phyloP scores from a whole-genome alignment of 2,113 vertebrate genomes.

The Coryphaenoides rupestris region DNA sequence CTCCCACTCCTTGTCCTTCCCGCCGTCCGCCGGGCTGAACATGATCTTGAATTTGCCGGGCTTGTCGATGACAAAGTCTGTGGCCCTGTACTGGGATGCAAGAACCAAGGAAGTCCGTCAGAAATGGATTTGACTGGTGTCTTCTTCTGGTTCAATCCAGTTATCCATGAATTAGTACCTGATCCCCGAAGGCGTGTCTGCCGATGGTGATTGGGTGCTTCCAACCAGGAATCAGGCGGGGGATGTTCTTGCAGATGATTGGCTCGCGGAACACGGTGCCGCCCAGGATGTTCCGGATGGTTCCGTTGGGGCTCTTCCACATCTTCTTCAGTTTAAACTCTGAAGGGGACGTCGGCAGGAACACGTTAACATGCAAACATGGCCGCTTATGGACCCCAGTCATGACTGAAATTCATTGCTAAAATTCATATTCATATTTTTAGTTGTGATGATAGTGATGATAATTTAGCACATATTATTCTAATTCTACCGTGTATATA shows the following conservation, averaged over 20 bases:
- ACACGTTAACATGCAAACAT: too few species aligned
- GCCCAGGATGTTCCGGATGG: conserved; percentile 94
- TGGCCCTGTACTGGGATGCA: conserved; percentile 85
- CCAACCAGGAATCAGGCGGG: conserved; percentile 91
- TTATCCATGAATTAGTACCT: conserved; percentile 67
- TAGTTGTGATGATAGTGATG: too few species aligned
- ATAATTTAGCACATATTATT: too few species aligned
- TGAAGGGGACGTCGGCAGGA: conserved; percentile 26
- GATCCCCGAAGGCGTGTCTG: conserved; percentile 91
- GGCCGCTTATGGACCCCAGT: too few species aligned
- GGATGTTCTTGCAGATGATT: conserved; percentile 94
- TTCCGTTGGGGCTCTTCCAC: conserved; percentile 97
- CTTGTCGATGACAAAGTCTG: conserved; percentile 84
- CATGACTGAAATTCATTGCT: too few species aligned
- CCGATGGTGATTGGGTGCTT: conserved; percentile 89
- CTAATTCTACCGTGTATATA: too few species aligned
- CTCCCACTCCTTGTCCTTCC: conserved; percentile 82
- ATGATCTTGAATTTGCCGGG: conserved; percentile 87
- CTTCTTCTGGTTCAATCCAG: too few species aligned
- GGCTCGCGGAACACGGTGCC: conserved; percentile 96
- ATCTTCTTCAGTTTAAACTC: conserved; percentile 97
- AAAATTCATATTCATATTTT: too few species aligned
- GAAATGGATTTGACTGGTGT: too few species aligned
- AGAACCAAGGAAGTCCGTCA: conserved; percentile 1
- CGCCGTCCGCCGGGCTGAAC: conserved; percentile 82